Evolutionary conservation across 2,113 vertebrate species (phyloP), one percentile per base, ranked within the genome.

Genomic region (Chaetops frenatus): DNA sequence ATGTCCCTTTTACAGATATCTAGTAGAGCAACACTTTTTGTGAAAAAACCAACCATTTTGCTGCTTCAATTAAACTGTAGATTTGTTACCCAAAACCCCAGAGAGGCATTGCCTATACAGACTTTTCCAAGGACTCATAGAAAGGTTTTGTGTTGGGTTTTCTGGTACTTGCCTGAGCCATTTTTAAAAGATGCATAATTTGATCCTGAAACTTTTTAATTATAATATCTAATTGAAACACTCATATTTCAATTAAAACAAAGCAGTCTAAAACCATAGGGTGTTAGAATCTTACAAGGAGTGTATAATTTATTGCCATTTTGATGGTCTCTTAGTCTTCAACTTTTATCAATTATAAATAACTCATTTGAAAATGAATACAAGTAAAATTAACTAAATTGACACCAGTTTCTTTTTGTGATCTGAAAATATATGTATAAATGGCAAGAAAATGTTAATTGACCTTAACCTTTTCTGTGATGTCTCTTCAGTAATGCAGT

Each of bases 391-490:
- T 83, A 95, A 88, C 92, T 91, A 93, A 96, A 97, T 81, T 90
- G 72, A 90, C 88, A 92, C 70, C 29, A 53, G 65, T 90, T 96
- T 90, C 74, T 91, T 91, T 95, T 90, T 93, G 81, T 92, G 72
- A 95, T 95, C 84, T 91, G 92, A 86, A 96, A 94, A 96, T 83
- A 78, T 42, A 73, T 31, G 33, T 54, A 79, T 76, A 87, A 86
- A 95, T 95, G 87, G 84, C 81, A 97, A 90, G 79, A 88, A 97
- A 97, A 95, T 96, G 81, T 91, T 96, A 97, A 97, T 95, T 95
- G 85, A 97, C 93, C 94, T 93, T 87, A 96, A 95, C 90, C 88
- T 96, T 97, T 95, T 53, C 84, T 74, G 42, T 80, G 86, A 90
- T 88, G 48, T 96, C 81, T 95, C 90, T 94, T 85, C 35, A 82